Evolutionary conservation across 1,140 invertebrate species (phyloP), one percentile per base, ranked within the genome.

Genomic region (Pseudomyrmex sp.): DNA sequence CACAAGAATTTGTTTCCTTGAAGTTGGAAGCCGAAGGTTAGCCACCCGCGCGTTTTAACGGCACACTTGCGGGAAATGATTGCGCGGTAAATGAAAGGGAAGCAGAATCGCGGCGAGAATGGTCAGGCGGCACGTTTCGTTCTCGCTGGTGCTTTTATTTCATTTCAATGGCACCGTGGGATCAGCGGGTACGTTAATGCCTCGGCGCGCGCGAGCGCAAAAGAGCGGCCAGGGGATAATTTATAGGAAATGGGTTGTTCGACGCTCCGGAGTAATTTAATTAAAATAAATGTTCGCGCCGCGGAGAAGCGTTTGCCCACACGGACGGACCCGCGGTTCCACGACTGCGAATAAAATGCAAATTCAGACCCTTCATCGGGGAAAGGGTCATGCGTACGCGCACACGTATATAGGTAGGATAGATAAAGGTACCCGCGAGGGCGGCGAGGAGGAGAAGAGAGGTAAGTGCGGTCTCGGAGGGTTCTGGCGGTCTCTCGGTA

Each of bases 191-290:
- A 93, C 93, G 93, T 94, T 94, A 94, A 94, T 94, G 93, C 91
- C 88, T 90, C 84, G 89, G 84, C 90, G 77, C 56, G 58, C 61
- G 83, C 84, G 82, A 83, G 74, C 63, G 61, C 82, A 90, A 90
- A 91, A 90, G 90, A 91, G 86, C 89, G 85, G 91, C 90, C 90
- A 93, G 93, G 92, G 93, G 91, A 94, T 94, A 94, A 94, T 94
- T 94, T 94, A 94, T 94, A 94, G 94, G 93, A 94, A 94, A 94
- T 94, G 94, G 94, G 92, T 94, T 94, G 94, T 94, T 94, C 94
- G 94, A 94, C 90, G 90, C 92, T 93, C 92, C 89, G 91, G 89
- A 93, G 93, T 94, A 94, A 94, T 94, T 94, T 94, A 94, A 94
- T 94, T 94, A 94, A 94, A 94, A 94, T 94, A 94, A 94, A 94